Evolutionary conservation across 1,140 invertebrate species (phyloP).

Genomic region (Brevipalpus yothersi): DNA sequence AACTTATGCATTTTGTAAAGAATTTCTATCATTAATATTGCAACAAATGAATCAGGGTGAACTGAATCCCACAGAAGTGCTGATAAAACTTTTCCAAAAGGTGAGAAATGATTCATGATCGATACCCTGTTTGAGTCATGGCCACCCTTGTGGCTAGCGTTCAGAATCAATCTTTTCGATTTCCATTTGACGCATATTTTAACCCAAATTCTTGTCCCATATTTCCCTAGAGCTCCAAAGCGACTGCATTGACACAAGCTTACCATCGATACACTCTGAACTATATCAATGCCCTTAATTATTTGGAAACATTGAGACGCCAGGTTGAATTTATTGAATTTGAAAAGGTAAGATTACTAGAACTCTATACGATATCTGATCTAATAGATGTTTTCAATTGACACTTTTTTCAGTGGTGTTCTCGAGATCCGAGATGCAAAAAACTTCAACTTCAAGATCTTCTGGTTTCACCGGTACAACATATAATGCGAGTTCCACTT

Average conservation of each 20-base stretch:
- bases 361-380: not conserved
- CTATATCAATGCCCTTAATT: conserved; percentile 34
- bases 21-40: conserved; percentile 31
- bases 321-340: conserved; percentile 34
- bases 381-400: not conserved
- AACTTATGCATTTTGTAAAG: conserved; percentile 39
- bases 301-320: conserved; percentile 30
- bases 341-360: conserved; percentile 27
- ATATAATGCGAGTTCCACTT: conserved; percentile 40
- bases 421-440: conserved; percentile 32
- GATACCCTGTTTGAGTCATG: not conserved
- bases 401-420: conserved; percentile 25
- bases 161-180: not conserved
- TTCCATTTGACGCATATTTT: not conserved
- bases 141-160: not conserved
- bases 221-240: conserved; percentile 19
- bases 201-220: not conserved
- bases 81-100: conserved; percentile 33
- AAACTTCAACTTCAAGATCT: conserved; percentile 37
- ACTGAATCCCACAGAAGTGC: conserved; percentile 25
- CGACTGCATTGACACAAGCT: conserved; percentile 24
- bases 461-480: conserved; percentile 37
- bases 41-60: conserved; percentile 25
- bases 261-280: conserved; percentile 35
- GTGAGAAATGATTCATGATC: conserved; percentile 17